These are phyloP conservation scores for Saccostrea glomerata DNA, from an alignment of 1,140 invertebrate genomes.

Conservation along the genomic window DNA sequence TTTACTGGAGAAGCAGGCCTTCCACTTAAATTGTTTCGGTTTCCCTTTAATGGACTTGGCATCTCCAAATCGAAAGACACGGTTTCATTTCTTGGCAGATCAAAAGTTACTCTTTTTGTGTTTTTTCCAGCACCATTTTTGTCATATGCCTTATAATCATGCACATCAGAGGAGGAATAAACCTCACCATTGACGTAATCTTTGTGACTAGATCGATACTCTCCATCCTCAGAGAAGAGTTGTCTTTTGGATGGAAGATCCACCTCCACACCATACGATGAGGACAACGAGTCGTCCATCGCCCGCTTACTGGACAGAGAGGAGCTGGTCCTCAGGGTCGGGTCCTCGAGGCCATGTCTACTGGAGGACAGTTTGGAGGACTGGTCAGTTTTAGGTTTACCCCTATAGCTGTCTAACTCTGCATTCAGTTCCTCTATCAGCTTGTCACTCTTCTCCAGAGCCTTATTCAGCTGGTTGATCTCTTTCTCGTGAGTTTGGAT, in stretches of 20 bases:
- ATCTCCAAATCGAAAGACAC: slow-evolving; percentile 74
- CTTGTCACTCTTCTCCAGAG: slow-evolving; percentile 75
- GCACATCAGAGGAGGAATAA: slow-evolving; percentile 57
- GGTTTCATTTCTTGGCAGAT: slow-evolving; percentile 58
- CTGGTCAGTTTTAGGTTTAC: slow-evolving; percentile 47
- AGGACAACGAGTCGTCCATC: slow-evolving; percentile 20
- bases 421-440: slow-evolving; percentile 76
- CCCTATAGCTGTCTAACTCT: slow-evolving; percentile 57
- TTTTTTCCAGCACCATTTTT: slow-evolving; percentile 55
- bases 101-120: slow-evolving; percentile 70
- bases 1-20: slow-evolving; percentile 60
- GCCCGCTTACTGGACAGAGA: slow-evolving; percentile 34
- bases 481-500: slow-evolving; percentile 75
- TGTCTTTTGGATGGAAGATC: slow-evolving; percentile 52
- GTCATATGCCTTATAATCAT: slow-evolving; percentile 54
- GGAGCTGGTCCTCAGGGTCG: neutral
- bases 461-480: slow-evolving; percentile 73
- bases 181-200: slow-evolving; percentile 60
- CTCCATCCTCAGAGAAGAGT: slow-evolving; percentile 44
- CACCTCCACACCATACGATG: slow-evolving; percentile 5
- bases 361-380: neutral
- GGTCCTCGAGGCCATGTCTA: neutral
- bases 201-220: slow-evolving; percentile 47
- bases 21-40: slow-evolving; percentile 50
- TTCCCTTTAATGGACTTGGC: slow-evolving; percentile 67